A percentile compares a stretch with the other conserved stretches of the same genome.
phyloP scores from a whole-genome alignment of 2,888 invertebrate species.

The Lithophane socia region DNA sequence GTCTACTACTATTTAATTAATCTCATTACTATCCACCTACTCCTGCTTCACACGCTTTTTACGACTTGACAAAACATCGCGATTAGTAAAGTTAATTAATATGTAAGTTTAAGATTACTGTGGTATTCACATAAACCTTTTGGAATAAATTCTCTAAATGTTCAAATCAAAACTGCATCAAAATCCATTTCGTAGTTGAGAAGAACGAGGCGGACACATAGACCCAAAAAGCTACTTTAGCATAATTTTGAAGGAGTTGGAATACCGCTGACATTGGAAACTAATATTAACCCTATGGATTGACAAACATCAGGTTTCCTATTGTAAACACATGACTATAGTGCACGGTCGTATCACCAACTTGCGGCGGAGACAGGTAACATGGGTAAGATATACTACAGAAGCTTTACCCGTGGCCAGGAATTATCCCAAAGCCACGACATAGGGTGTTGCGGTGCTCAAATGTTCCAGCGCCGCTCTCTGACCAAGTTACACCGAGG shows the following conservation, averaged over 20 bases:
- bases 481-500: too few species aligned
- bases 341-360: constrained; percentile 7
- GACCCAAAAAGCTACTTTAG: too few species aligned
- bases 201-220: too few species aligned
- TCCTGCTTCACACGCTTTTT: neutral
- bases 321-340: constrained; percentile 10
- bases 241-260: neutral
- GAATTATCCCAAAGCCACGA: neutral
- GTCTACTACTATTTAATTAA: too few species aligned
- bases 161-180: too few species aligned
- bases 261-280: neutral
- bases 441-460: too few species aligned
- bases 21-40: neutral
- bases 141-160: too few species aligned
- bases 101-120: too few species aligned
- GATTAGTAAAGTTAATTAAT: neutral
- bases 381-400: neutral
- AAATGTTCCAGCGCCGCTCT: too few species aligned
- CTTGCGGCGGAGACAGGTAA: neutral
- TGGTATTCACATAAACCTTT: too few species aligned
- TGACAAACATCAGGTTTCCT: constrained; percentile 4
- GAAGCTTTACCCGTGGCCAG: neutral
- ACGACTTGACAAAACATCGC: neutral
- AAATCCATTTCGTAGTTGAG: too few species aligned
- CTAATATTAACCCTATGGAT: constrained; percentile 7